Percentiles rank a stretch among this genome's conserved stretches.
These are phyloP conservation scores for Pteropus rufus DNA, from an alignment of 2,797 vertebrate genomes.

Conservation along the genomic window DNA sequence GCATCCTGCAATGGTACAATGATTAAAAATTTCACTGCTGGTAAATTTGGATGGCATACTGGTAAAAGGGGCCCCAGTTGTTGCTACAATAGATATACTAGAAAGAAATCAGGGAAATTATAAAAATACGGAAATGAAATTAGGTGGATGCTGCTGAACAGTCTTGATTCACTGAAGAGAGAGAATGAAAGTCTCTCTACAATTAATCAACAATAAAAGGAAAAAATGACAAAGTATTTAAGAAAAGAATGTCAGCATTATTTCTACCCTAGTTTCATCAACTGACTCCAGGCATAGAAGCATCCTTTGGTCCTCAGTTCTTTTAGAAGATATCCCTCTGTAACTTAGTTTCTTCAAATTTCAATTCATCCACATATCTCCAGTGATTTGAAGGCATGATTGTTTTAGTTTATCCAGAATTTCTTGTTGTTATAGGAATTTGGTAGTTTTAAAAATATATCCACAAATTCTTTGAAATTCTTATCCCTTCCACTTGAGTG, in stretches of 20 bases:
- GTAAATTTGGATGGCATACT: not conserved
- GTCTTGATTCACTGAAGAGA: not conserved
- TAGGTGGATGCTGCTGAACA: not conserved
- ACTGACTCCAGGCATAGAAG: not conserved
- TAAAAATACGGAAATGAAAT: not conserved
- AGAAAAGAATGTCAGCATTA: not conserved
- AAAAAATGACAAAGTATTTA: not conserved
- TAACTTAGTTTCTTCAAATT: not conserved
- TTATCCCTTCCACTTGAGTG: not conserved
- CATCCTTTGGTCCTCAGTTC: not conserved
- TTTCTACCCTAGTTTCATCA: not conserved
- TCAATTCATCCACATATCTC: not conserved
- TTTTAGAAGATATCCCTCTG: not conserved
- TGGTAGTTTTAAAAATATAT: not conserved
- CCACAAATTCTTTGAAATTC: not conserved
- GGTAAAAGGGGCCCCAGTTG: not conserved
- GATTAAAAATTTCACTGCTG: not conserved
- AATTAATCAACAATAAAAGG: not conserved
- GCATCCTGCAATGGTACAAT: not conserved
- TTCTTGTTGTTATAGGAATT: not conserved
- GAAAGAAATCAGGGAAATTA: not conserved
- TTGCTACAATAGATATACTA: not conserved
- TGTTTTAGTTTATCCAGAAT: not conserved
- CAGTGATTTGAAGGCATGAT: not conserved
- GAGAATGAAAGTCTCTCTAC: not conserved